Conservation (phyloP, 2,888 invertebrate species). For the Drosophila lutescens region DNA sequence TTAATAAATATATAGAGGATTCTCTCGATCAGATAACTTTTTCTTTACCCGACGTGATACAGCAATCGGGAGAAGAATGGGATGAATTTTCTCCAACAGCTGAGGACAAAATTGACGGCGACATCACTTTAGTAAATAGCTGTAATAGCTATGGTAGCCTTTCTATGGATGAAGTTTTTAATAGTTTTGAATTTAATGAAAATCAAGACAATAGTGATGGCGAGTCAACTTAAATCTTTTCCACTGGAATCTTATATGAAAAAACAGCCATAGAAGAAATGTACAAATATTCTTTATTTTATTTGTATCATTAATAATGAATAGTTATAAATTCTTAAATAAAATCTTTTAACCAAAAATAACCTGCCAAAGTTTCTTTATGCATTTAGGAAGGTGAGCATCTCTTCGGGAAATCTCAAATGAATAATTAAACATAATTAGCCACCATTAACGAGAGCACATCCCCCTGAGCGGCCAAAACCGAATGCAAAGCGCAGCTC, state of each 20-base stretch:
- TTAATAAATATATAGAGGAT: neutral
- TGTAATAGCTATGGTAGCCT: neutral
- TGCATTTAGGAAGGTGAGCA: neutral
- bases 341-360: neutral
- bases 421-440: conserved; percentile 80
- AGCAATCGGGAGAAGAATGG: neutral
- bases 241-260: too few relatives aligned
- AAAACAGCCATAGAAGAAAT: too few relatives aligned
- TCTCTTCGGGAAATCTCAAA: conserved; percentile 35
- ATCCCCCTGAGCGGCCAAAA: conserved; percentile 16
- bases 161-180: neutral
- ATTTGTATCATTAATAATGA: too few relatives aligned
- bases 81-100: neutral
- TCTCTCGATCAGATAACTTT: neutral
- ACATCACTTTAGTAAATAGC: neutral
- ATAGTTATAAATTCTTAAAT: neutral
- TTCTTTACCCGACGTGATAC: neutral
- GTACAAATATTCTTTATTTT: too few relatives aligned
- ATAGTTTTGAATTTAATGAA: neutral
- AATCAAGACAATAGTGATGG: neutral
- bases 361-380: neutral
- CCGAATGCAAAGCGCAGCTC: conserved; percentile 56
- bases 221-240: neutral
- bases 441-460: conserved; percentile 65
- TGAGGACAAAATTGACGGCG: neutral